A percentile compares a stretch with the other conserved stretches of the same genome.
Evolutionary conservation across 2,113 vertebrate species (phyloP).

Genomic region (Orthonyx spaldingii): DNA sequence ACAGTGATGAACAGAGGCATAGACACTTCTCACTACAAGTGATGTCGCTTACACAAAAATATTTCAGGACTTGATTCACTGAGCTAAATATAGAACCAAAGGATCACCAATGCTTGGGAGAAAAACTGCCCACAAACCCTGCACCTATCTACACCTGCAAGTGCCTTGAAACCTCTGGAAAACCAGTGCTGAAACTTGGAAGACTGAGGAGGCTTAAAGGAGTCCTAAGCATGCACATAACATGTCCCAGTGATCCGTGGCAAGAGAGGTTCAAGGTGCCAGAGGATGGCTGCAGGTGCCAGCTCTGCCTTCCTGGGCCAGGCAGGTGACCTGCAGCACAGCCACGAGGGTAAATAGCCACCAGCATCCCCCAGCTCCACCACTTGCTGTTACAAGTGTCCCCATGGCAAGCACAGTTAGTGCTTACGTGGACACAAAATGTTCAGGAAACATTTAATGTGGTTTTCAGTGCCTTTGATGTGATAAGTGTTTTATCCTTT

Average conservation of each 20-base stretch:
- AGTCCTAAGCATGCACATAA: not conserved
- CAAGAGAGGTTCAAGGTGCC: not conserved
- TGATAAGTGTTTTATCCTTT: slow-evolving; percentile 56
- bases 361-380: not conserved
- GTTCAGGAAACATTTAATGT: slow-evolving; percentile 25
- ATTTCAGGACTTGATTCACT: not conserved
- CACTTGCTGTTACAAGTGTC: not conserved
- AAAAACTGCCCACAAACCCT: not conserved
- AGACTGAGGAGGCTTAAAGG: not conserved
- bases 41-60: not conserved
- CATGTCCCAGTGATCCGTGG: rapidly evolving
- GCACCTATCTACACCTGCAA: not conserved
- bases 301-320: not conserved
- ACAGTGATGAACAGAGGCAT: not conserved
- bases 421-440: not conserved
- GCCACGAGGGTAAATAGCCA: rapidly evolving
- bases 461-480: slow-evolving; percentile 22
- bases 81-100: not conserved
- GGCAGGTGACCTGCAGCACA: not conserved
- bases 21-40: not conserved
- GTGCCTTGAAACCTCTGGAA: not conserved
- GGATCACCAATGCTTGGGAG: not conserved
- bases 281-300: not conserved
- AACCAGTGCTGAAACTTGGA: not conserved
- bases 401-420: not conserved